These are phyloP conservation scores for Pantherophis guttatus DNA, from an alignment of 2,113 vertebrate species.

Conservation along the genomic window DNA sequence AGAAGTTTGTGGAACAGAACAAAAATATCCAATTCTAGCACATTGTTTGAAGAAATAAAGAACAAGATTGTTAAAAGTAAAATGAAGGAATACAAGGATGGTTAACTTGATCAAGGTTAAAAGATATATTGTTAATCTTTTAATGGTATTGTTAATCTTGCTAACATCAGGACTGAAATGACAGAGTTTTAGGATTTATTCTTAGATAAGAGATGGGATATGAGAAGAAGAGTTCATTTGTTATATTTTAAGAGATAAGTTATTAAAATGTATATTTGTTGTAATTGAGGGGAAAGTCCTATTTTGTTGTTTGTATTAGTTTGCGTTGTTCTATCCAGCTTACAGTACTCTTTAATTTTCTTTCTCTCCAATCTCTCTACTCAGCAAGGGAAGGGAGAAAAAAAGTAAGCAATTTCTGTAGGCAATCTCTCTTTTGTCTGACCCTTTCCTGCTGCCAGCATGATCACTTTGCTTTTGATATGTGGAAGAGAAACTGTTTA, in stretches of 20 bases:
- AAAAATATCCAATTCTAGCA: not conserved
- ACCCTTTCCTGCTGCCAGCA: not conserved
- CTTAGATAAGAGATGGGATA: not conserved
- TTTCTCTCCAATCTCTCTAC: not conserved
- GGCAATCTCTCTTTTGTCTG: not conserved
- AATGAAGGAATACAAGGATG: not conserved
- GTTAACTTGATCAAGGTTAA: not conserved
- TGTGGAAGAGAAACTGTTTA: not conserved
- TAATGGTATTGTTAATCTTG: not conserved
- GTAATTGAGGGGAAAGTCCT: not conserved
- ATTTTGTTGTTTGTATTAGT: not conserved
- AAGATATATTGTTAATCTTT: not conserved
- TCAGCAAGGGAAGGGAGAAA: not conserved
- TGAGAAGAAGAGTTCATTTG: not conserved
- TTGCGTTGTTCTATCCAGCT: not conserved
- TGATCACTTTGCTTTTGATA: not conserved
- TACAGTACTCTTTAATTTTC: not conserved
- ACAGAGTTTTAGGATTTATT: not conserved
- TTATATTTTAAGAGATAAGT: not conserved
- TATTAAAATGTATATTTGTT: not conserved
- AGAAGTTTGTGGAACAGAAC: not conserved
- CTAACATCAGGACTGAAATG: not conserved
- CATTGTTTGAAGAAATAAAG: not conserved
- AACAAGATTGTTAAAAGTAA: not conserved
- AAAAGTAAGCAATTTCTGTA: not conserved